Base-by-base conservation (phyloP, 2,113 vertebrate genomes). In the Neogobius melanostomus region DNA sequence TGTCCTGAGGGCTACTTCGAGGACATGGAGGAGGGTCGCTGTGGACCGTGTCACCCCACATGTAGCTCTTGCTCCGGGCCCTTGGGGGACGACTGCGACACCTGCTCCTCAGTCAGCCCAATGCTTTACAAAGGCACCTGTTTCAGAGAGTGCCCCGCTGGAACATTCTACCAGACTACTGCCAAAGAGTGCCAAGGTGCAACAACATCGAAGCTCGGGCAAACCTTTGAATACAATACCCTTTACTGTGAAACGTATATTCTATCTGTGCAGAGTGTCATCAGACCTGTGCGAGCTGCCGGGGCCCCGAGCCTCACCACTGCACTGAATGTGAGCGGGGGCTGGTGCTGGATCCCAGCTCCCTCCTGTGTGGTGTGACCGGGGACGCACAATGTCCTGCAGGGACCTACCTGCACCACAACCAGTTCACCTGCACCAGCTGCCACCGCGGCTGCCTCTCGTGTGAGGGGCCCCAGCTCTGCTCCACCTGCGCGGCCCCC, bases 1-100 rank as follows among this genome's bases (percentile, higher is more conserved):
- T 94, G 93, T 80, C 91, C 94, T 8, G 54, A 82, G 71, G 91
- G 92, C 6, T 94, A 90, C 77, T 93, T 87, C 71, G 93, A 95
- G 72, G 91, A 95, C 81, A 87, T 93, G 88, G 93, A 94, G 66
- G 88, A 89, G 71, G 92, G 93, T 6, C 74, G 79, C 60, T 94
- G 93, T 62, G 84, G 87, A 54, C 83, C 74, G 71, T 94, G 93
- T 76, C 92, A 94, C 76, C 57, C 74, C 11, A 93, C 88, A 60
- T 94, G 93, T 79, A 66, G 74, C 70, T 91, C 85, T 63, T 94
- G 93, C 62, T 94, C 91, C 8, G 93, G 93, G 11, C 89, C 91
- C 11, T 72, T 83, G 56, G 70, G 69, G 4, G 91, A 92, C 49
- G 93, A 94, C 79, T 94, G 93, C 67, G 93, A 93, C 78, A 91